Percentiles rank a stretch among this genome's conserved stretches.
These are phyloP conservation scores for Lagopus muta DNA, from an alignment of 2,113 vertebrate species.

Conservation along the genomic window DNA sequence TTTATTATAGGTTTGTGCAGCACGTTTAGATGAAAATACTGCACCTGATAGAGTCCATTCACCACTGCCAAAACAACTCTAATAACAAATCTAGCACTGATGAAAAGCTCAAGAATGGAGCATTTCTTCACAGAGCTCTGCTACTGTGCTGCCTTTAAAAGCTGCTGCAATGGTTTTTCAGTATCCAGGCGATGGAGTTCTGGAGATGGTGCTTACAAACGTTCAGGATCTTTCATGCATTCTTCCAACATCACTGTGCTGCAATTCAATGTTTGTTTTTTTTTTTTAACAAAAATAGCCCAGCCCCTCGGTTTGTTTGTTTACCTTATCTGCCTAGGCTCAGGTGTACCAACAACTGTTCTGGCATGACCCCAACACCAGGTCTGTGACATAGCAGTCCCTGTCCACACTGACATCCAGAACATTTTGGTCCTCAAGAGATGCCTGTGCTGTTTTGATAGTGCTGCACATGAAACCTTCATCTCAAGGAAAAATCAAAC, in stretches of 20 bases:
- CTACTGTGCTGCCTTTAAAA: conserved; percentile 7
- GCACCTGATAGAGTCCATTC: background rate
- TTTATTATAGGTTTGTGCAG: conserved; percentile 38
- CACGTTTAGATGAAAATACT: conserved; percentile 25
- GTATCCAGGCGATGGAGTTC: background rate
- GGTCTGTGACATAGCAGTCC: background rate
- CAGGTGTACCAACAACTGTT: background rate
- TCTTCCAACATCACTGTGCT: background rate
- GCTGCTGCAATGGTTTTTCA: background rate
- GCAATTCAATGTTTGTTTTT: background rate
- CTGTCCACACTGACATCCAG: background rate
- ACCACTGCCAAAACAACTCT: background rate
- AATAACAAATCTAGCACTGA: background rate
- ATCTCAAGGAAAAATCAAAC: background rate
- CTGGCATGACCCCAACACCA: background rate
- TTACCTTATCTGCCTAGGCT: background rate
- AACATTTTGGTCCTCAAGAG: background rate
- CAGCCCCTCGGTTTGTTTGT: background rate
- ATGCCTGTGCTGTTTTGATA: background rate
- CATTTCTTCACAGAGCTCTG: background rate
- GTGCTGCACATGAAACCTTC: background rate
- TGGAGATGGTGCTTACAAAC: background rate
- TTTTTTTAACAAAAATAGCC: background rate
- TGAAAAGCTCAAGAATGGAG: background rate
- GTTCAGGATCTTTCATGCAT: background rate